Evolutionary conservation across 2,888 invertebrate species (phyloP).

Genomic region (Drosophila vallismaia): DNA sequence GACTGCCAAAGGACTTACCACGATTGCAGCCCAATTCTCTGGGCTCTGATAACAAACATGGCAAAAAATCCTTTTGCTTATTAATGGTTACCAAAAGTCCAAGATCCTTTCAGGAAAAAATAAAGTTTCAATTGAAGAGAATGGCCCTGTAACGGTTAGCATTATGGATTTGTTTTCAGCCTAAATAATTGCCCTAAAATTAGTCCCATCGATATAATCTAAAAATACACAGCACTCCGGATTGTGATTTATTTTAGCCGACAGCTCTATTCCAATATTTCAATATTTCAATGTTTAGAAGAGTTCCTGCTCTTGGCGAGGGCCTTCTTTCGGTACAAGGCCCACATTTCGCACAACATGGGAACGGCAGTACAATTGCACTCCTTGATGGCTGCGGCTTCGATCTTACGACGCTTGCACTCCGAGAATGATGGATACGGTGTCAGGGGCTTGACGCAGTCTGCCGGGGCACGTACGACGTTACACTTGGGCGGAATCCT

Average conservation of each 20-base stretch:
- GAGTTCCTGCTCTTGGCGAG: constrained; percentile 1
- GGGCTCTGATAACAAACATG: constrained; percentile 53
- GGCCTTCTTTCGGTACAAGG: constrained; percentile 41
- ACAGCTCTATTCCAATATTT: background rate
- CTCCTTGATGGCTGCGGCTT: constrained; percentile 46
- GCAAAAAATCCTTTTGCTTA: constrained; percentile 48
- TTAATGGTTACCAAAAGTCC: background rate
- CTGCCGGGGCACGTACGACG: background rate
- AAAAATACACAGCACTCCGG: background rate
- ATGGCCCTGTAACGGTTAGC: too few species aligned
- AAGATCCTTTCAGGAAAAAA: background rate
- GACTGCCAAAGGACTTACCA: constrained; percentile 68
- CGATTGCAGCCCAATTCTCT: constrained; percentile 54
- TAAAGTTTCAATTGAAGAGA: too few species aligned
- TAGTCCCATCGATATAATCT: background rate
- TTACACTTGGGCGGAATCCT: constrained; percentile 55
- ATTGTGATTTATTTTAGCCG: background rate
- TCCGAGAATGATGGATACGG: constrained; percentile 68
- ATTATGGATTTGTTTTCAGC: too few species aligned
- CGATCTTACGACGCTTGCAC: constrained; percentile 37
- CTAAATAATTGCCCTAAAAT: too few species aligned
- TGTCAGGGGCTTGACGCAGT: constrained; percentile 55
- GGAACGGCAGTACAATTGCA: constrained; percentile 57
- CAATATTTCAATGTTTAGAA: too few species aligned
- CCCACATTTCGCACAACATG: constrained; percentile 63